Evolutionary conservation across 2,888 invertebrate species (phyloP).

Genomic region (Chydorus sphaericus): DNA sequence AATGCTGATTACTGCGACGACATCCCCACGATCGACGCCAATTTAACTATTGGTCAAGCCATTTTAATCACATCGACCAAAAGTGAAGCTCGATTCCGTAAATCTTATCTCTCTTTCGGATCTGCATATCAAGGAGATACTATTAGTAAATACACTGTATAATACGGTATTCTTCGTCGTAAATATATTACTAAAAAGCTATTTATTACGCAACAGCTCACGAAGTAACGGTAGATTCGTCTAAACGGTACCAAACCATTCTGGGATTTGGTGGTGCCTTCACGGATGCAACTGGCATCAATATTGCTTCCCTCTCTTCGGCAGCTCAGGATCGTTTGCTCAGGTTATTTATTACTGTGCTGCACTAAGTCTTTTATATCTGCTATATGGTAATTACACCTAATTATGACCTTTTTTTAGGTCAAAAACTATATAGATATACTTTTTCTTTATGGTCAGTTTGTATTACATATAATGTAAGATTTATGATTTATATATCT

Average conservation of each 20-base stretch:
- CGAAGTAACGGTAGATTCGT: constrained; percentile 16
- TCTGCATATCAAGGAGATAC: not conserved
- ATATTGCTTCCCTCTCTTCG: constrained; percentile 45
- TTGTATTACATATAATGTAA: too few relatives aligned
- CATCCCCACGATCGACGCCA: constrained; percentile 35
- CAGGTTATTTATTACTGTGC: too few relatives aligned
- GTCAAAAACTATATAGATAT: too few relatives aligned
- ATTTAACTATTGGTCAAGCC: constrained; percentile 32
- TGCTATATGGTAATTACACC: too few relatives aligned
- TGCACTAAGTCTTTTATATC: too few relatives aligned
- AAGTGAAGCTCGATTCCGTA: constrained; percentile 30
- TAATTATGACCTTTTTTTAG: too few relatives aligned
- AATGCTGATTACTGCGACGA: constrained; percentile 53
- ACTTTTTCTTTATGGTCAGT: too few relatives aligned
- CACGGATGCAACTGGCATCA: constrained; percentile 52
- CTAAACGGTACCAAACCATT: constrained; percentile 44
- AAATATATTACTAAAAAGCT: too few relatives aligned
- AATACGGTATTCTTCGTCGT: too few relatives aligned
- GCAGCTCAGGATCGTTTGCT: constrained; percentile 37
- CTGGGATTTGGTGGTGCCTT: constrained; percentile 78
- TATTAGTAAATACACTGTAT: too few relatives aligned
- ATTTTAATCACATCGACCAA: constrained; percentile 43
- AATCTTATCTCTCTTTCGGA: constrained; percentile 3
- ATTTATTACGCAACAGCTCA: constrained; percentile 9
- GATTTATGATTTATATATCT: too few relatives aligned